phyloP scores from a whole-genome alignment of 2,113 vertebrate genomes.

The Tachuris rubrigastra region DNA sequence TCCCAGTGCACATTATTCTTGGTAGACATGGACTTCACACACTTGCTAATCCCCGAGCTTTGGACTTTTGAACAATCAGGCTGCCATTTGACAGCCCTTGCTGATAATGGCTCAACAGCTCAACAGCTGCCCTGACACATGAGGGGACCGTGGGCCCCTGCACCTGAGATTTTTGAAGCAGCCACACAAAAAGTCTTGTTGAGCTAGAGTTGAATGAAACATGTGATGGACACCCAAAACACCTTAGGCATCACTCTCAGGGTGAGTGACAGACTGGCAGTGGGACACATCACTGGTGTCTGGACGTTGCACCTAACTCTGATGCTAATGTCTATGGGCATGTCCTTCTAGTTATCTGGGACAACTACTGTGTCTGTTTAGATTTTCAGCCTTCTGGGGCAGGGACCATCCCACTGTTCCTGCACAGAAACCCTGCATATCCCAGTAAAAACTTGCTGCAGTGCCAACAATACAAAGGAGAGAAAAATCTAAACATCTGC shows the following conservation, averaged over 20 bases:
- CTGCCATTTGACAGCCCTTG: not conserved
- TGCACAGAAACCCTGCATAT: not conserved
- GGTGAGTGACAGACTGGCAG: not conserved
- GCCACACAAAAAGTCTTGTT: not conserved
- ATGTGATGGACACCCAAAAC: not conserved
- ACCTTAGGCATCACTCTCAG: not conserved
- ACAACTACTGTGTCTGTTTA: not conserved
- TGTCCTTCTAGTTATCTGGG: not conserved
- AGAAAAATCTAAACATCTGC: not conserved
- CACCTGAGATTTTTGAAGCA: not conserved
- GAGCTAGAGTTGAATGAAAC: not conserved
- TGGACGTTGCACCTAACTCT: not conserved
- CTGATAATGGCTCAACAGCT: not conserved
- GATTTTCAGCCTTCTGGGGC: not conserved
- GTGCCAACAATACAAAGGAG: not conserved
- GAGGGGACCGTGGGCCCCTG: fast-evolving
- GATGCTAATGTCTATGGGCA: not conserved
- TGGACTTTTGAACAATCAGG: not conserved
- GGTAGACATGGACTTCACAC: not conserved
- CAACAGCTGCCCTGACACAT: fast-evolving
- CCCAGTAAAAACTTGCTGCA: not conserved
- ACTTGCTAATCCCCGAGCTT: not conserved
- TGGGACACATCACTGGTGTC: not conserved
- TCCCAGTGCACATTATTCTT: not conserved
- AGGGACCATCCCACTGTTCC: not conserved